These are phyloP conservation scores for Thalassophryne amazonica DNA, from an alignment of 2,797 vertebrate species.

Conservation along the genomic window DNA sequence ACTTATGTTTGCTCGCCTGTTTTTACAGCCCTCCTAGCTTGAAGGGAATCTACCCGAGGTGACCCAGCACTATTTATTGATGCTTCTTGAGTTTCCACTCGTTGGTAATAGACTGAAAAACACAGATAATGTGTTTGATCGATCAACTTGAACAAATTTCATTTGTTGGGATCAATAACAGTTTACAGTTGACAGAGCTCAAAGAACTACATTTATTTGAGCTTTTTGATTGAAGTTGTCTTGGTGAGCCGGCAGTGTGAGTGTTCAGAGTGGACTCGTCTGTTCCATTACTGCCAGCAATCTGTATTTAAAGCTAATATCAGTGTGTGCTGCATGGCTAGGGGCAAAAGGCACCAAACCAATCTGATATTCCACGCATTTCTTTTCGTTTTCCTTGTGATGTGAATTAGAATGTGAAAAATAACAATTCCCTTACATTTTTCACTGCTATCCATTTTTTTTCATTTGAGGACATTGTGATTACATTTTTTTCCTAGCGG, in stretches of 20 bases:
- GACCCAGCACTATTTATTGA: slow-evolving; percentile 87
- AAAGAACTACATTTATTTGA: slow-evolving; percentile 92
- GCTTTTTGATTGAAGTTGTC: slow-evolving; percentile 92
- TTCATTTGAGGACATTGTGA: slow-evolving; percentile 77
- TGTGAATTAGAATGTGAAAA: slow-evolving; percentile 84
- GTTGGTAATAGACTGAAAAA: slow-evolving; percentile 95
- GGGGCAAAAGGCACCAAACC: slow-evolving; percentile 81
- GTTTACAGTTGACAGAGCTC: slow-evolving; percentile 96
- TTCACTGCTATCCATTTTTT: slow-evolving; percentile 76
- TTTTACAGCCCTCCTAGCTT: slow-evolving; percentile 63
- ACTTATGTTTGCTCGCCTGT: slow-evolving; percentile 75
- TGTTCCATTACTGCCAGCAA: slow-evolving; percentile 82
- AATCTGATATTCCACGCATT: slow-evolving; percentile 81
- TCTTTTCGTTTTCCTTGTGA: slow-evolving; percentile 77
- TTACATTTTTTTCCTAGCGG: slow-evolving; percentile 74
- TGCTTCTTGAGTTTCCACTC: slow-evolving; percentile 88
- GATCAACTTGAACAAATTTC: slow-evolving; percentile 99
- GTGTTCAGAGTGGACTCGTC: slow-evolving; percentile 77
- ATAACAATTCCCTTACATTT: slow-evolving; percentile 79
- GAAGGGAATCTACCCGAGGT: slow-evolving; percentile 80
- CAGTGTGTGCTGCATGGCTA: slow-evolving; percentile 77
- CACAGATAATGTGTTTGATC: slow-evolving; percentile 99
- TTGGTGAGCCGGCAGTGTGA: slow-evolving; percentile 71
- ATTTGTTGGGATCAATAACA: slow-evolving; percentile 99
- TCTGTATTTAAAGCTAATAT: slow-evolving; percentile 94